Conservation (phyloP, 2,888 invertebrate genomes). For the Xylota sylvarum region DNA sequence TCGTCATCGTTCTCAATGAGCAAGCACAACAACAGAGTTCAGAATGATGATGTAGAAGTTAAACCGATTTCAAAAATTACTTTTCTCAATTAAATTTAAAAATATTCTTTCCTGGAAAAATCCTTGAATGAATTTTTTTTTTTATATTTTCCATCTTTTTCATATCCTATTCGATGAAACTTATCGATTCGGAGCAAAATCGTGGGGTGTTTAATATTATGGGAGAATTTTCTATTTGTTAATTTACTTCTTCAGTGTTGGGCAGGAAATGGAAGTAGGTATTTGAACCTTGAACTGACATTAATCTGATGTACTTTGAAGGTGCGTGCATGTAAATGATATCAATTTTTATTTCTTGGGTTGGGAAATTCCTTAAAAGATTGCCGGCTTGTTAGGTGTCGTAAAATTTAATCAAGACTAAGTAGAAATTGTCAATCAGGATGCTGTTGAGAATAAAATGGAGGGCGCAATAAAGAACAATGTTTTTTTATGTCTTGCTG, state of each 20-base stretch:
- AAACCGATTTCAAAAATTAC: slow-evolving; percentile 76
- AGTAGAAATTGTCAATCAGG: slow-evolving; percentile 38
- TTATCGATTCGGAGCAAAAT: slow-evolving; percentile 26
- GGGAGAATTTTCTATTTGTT: slow-evolving; percentile 32
- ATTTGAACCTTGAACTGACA: slow-evolving; percentile 58
- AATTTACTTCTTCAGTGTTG: slow-evolving; percentile 26
- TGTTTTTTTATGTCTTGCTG: too few species aligned
- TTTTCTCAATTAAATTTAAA: slow-evolving; percentile 73
- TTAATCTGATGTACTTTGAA: slow-evolving; percentile 62
- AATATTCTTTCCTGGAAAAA: slow-evolving; percentile 29
- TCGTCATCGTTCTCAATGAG: slow-evolving; percentile 63
- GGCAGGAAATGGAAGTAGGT: slow-evolving; percentile 17
- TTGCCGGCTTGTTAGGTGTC: slow-evolving; percentile 20
- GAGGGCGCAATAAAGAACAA: not conserved
- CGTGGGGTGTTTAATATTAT: slow-evolving; percentile 6
- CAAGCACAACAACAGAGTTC: slow-evolving; percentile 43
- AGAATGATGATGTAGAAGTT: slow-evolving; percentile 62
- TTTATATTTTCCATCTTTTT: slow-evolving; percentile 31
- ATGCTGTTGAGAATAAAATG: slow-evolving; percentile 8
- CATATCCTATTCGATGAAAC: slow-evolving; percentile 7
- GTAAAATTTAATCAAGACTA: slow-evolving; percentile 52
- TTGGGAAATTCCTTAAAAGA: slow-evolving; percentile 20
- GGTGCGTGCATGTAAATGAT: slow-evolving; percentile 49
- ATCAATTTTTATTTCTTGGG: not conserved
- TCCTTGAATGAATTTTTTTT: slow-evolving; percentile 32